Evolutionary conservation across 2,113 vertebrate species (phyloP).

Genomic region (Corvus cornix): DNA sequence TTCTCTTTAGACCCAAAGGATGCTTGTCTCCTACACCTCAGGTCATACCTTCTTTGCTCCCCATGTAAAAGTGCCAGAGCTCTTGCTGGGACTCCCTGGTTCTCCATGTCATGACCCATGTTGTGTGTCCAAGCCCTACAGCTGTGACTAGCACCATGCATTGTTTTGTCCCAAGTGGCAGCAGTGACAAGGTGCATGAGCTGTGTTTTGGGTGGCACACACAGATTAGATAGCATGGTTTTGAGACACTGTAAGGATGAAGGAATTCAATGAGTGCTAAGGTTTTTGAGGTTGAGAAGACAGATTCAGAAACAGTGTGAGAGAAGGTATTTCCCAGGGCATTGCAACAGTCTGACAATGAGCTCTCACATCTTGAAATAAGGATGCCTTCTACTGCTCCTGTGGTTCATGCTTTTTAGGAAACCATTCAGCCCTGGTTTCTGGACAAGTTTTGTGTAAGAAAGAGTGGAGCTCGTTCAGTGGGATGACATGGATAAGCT

Average conservation of each 20-base stretch:
- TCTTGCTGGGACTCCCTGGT: background rate
- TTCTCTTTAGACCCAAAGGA: background rate
- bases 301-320: background rate
- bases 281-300: background rate
- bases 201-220: background rate
- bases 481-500: background rate
- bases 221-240: background rate
- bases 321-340: background rate
- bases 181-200: background rate
- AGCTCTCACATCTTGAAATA: background rate
- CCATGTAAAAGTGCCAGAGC: accelerated
- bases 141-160: accelerated
- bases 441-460: background rate
- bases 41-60: background rate
- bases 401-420: background rate
- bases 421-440: background rate
- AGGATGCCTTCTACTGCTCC: background rate
- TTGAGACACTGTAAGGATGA: background rate
- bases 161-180: background rate
- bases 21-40: background rate
- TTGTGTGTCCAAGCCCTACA: background rate
- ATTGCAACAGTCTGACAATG: background rate
- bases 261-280: background rate
- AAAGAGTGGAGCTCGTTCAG: background rate
- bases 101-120: background rate